Conservation (phyloP, 1,140 invertebrate genomes). For the Drosophila oshimai region DNA sequence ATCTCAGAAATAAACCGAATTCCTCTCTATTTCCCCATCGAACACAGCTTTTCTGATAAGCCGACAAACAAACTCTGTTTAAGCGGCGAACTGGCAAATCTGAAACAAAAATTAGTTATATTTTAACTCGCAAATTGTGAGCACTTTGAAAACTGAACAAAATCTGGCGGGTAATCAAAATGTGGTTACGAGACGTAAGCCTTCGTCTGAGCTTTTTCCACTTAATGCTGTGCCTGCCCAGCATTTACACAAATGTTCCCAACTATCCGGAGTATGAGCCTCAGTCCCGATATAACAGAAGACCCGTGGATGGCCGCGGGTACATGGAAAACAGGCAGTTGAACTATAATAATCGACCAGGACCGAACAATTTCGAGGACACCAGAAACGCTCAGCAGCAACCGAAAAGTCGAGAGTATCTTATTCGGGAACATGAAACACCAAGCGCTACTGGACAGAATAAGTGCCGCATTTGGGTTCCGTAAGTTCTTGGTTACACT, state of each 20-base stretch:
- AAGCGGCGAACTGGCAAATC: not conserved
- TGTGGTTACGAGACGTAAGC: constrained; percentile 16
- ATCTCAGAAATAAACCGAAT: not conserved
- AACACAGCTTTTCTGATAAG: constrained; percentile 54
- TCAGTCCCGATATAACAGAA: constrained; percentile 25
- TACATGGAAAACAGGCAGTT: constrained; percentile 20
- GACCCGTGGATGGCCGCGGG: not conserved
- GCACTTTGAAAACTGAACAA: not conserved
- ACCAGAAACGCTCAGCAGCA: not conserved
- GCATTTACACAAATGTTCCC: not conserved
- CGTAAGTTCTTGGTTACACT: constrained; percentile 47
- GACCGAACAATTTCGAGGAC: constrained; percentile 6
- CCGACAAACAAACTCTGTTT: not conserved
- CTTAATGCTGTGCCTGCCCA: constrained; percentile 6
- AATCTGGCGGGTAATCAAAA: not conserved
- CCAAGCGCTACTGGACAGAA: constrained; percentile 18
- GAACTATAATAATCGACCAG: constrained; percentile 29
- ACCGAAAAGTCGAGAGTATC: constrained; percentile 40
- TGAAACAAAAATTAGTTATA: constrained; percentile 45
- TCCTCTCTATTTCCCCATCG: constrained; percentile 6
- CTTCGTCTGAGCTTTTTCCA: constrained; percentile 8
- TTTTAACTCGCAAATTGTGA: constrained; percentile 53
- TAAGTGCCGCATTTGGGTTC: constrained; percentile 71
- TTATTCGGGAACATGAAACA: constrained; percentile 48
- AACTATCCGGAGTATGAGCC: constrained; percentile 50